phyloP scores from a whole-genome alignment of 2,888 invertebrate species.

The Ochlodes sylvanus region DNA sequence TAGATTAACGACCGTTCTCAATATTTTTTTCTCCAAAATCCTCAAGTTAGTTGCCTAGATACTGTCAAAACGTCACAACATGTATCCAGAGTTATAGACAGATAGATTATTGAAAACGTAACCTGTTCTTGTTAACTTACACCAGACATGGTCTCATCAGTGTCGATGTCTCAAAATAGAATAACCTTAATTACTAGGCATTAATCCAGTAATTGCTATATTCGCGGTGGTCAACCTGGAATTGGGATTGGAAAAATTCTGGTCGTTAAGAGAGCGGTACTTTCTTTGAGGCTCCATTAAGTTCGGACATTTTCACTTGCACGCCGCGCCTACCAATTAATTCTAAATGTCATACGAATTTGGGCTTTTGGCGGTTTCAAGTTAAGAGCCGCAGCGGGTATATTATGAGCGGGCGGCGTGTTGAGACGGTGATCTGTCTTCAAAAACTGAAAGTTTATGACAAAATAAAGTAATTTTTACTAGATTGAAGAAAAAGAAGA shows the following conservation, averaged over 20 bases:
- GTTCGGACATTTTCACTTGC: constrained; percentile 66
- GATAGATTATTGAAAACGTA: too few relatives aligned
- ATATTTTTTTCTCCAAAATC: too few relatives aligned
- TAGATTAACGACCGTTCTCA: too few relatives aligned
- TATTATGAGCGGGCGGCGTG: neutral
- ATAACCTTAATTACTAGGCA: constrained; percentile 37
- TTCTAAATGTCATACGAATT: constrained; percentile 78
- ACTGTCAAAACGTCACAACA: too few relatives aligned
- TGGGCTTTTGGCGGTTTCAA: constrained; percentile 52
- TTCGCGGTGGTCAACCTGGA: constrained; percentile 38
- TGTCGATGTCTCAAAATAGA: constrained; percentile 17
- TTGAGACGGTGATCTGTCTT: neutral
- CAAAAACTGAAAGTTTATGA: too few relatives aligned
- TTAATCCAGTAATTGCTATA: constrained; percentile 27
- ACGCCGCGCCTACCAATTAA: constrained; percentile 71
- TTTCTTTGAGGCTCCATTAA: constrained; percentile 61
- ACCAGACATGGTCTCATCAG: neutral
- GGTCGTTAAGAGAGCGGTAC: constrained; percentile 47
- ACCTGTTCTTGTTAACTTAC: too few relatives aligned
- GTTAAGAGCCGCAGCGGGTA: constrained; percentile 43
- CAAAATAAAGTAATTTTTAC: too few relatives aligned
- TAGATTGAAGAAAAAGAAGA: too few relatives aligned
- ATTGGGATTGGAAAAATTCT: constrained; percentile 36
- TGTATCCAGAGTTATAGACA: too few relatives aligned
- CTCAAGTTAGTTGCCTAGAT: too few relatives aligned